Evolutionary conservation across 2,113 vertebrate genomes (phyloP).

Genomic region (Microtus pennsylvanicus): DNA sequence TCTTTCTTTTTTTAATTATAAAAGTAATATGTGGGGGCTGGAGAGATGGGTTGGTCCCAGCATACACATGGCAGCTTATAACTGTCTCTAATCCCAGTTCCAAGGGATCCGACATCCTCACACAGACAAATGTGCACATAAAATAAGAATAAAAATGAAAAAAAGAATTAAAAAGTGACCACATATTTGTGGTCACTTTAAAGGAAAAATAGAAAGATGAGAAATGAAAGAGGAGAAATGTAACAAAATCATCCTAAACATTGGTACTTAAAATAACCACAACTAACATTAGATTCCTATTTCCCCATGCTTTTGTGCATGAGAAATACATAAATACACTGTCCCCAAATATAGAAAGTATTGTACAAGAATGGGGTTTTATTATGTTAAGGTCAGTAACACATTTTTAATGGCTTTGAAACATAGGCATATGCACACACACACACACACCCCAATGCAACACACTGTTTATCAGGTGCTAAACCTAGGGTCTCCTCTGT

Average conservation of each 20-base stretch:
- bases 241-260: constrained; percentile 6
- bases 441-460: too few species aligned
- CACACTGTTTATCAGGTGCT: neutral
- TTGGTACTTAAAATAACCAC: neutral
- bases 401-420: constrained; percentile 19
- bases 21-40: too few species aligned
- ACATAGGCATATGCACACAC: neutral
- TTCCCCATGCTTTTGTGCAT: neutral
- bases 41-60: too few species aligned
- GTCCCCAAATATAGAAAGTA: neutral
- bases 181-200: neutral
- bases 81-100: too few species aligned
- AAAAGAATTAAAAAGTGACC: too few species aligned
- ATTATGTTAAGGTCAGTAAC: neutral
- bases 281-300: neutral
- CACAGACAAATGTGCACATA: too few species aligned
- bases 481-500: neutral
- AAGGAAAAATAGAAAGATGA: neutral
- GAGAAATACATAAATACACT: neutral
- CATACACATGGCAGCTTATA: too few species aligned
- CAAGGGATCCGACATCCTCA: too few species aligned
- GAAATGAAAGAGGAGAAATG: neutral
- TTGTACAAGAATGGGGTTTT: neutral
- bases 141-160: too few species aligned
- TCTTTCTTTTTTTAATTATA: neutral